Evolutionary conservation across 2,797 vertebrate genomes (phyloP), one percentile per base, ranked within the genome.

Genomic region (Enteromius paludinosus): DNA sequence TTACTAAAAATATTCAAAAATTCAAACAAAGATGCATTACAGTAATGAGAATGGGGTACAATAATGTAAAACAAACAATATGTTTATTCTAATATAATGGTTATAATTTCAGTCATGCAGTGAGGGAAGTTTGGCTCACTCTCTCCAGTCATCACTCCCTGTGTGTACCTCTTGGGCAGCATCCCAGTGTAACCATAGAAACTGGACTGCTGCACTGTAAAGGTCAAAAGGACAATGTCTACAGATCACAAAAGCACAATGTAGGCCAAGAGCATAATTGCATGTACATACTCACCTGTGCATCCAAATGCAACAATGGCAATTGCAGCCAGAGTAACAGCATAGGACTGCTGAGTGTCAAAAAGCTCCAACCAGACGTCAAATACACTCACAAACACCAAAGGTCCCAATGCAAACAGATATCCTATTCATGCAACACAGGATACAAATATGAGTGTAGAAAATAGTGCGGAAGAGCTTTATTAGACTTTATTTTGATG

Each of bases 201-300:
- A 94, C 98, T 99, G 88, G 98, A 99, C 96, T 99, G 98, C 95
- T 99, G 98, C 94, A 99, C 97, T 99, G 96, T 85, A 90, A 83
- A 89, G 74, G 84, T 54, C 78, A 81, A 56, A 81, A 65, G 43
- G 25, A 41, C 52, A 89, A 62, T 66, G 69, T 85, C 89, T 45
- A 80, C 33, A 85, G 23, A 73, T 73, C 81, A 81, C 81, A 81
- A 49, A 15, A 45, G 54, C 61, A 69, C 73, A 47, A 25, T 69
- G 5, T 30, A 47, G 47, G 54, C 20, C 14, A 20, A 59, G 28
- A 20, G 45, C 20, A 66, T 35, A n/a, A 62, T 18, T 81, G n/a
- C 56, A 18, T 54, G 56, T 66, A 73, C 69, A 23, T 78, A 64
- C 28, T 15, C 47, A 81, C 83, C 78, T 84, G 87, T 88, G 65